These are phyloP conservation scores for Drosophila demipolita DNA, from an alignment of 2,888 invertebrate species.

Conservation along the genomic window DNA sequence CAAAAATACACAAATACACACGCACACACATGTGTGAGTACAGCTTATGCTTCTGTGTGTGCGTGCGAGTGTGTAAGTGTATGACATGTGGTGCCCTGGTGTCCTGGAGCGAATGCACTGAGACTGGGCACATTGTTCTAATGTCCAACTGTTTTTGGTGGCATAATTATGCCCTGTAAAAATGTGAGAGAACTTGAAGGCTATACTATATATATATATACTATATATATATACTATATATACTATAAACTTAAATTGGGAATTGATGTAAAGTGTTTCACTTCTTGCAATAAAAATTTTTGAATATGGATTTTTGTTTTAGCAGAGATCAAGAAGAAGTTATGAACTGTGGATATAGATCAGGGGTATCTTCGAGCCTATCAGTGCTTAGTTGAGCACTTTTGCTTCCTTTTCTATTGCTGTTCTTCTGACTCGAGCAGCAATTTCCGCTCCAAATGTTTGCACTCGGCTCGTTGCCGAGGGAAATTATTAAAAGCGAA, in stretches of 20 bases:
- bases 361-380: constrained; percentile 4
- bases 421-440: constrained; percentile 55
- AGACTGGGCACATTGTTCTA: constrained; percentile 62
- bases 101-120: constrained; percentile 57
- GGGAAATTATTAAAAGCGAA: constrained; percentile 80
- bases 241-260: not conserved
- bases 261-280: not conserved
- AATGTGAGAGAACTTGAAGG: not conserved
- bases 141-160: constrained; percentile 37
- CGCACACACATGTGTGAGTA: constrained; percentile 8
- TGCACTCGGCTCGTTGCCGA: constrained; percentile 61
- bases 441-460: constrained; percentile 77
- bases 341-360: not conserved
- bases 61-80: constrained; percentile 5
- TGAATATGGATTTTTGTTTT: not conserved
- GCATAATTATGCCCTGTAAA: constrained; percentile 31
- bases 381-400: not conserved
- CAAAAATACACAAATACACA: constrained; percentile 25
- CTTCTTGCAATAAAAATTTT: rapidly evolving
- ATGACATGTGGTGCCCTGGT: constrained; percentile 18
- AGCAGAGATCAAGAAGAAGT: not conserved
- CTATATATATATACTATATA: too few relatives aligned
- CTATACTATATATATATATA: not conserved
- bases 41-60: not conserved
- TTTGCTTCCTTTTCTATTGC: constrained; percentile 35